Conservation (phyloP, 2,797 vertebrate species). For the Lacerta agilis region DNA sequence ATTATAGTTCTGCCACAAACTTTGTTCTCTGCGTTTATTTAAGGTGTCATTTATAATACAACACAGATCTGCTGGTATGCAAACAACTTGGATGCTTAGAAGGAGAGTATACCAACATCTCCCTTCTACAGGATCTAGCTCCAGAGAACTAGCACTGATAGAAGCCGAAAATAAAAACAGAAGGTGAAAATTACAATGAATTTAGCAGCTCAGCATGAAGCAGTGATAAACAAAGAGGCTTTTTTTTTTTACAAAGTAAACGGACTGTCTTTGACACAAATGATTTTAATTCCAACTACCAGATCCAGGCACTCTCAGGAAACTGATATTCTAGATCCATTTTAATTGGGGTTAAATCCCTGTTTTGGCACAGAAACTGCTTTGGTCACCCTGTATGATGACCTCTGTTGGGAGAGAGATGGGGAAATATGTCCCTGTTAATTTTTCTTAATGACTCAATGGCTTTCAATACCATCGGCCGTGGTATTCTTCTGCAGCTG, state of each 20-base stretch:
- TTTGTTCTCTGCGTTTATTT: slow-evolving; percentile 40
- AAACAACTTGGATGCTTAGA: neutral
- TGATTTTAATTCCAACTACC: neutral
- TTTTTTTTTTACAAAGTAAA: slow-evolving; percentile 18
- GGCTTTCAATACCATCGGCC: too few species aligned
- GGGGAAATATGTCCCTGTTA: too few species aligned
- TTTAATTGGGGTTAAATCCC: too few species aligned
- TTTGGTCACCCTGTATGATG: too few species aligned
- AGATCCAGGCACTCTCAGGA: too few species aligned
- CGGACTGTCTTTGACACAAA: neutral
- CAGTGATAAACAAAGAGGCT: neutral
- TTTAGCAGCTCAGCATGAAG: neutral
- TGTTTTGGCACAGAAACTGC: too few species aligned
- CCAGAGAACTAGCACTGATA: neutral
- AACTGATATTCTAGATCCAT: too few species aligned
- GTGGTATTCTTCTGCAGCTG: too few species aligned
- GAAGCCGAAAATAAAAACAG: slow-evolving; percentile 23
- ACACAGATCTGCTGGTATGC: neutral
- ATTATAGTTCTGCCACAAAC: slow-evolving; percentile 30
- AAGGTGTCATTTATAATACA: slow-evolving; percentile 35
- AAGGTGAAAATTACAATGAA: slow-evolving; percentile 2
- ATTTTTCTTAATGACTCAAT: too few species aligned
- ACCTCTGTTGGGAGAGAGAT: too few species aligned
- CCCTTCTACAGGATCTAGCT: neutral
- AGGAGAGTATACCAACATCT: neutral